Conservation (phyloP, 2,888 invertebrate species). For the Chloroclysta siterata region DNA sequence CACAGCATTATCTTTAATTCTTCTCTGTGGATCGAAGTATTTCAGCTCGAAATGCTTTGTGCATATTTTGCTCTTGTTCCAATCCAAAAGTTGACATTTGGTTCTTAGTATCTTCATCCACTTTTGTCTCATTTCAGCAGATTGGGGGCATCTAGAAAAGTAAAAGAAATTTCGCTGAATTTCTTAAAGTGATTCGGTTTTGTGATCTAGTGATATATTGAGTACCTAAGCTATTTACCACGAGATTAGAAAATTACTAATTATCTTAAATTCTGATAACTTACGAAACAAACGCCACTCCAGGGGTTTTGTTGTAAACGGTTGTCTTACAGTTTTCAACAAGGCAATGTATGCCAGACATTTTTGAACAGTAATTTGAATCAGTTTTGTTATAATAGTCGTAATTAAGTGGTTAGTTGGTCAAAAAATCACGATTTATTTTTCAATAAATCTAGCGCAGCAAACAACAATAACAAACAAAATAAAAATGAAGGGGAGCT, state of each 20-base stretch:
- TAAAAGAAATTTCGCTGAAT: background rate
- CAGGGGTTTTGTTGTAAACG: conserved; percentile 63
- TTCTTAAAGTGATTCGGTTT: background rate
- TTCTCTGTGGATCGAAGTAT: conserved; percentile 66
- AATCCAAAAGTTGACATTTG: conserved; percentile 66
- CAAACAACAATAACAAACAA: too few relatives aligned
- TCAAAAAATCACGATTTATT: too few relatives aligned
- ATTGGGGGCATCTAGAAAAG: conserved; percentile 62
- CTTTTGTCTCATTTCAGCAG: conserved; percentile 64
- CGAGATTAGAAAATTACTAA: too few relatives aligned
- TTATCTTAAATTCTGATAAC: conserved; percentile 22
- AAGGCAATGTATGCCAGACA: conserved; percentile 63
- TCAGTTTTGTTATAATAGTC: background rate
- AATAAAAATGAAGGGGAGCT: too few relatives aligned
- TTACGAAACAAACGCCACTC: conserved; percentile 68
- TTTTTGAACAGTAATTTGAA: conserved; percentile 29
- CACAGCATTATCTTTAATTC: conserved; percentile 64
- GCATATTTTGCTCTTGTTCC: conserved; percentile 70
- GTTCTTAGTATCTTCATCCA: conserved; percentile 69
- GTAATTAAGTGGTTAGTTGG: background rate
- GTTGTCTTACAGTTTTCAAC: conserved; percentile 69
- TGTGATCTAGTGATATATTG: background rate
- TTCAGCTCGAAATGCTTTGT: conserved; percentile 74
- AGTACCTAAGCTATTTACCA: too few relatives aligned
- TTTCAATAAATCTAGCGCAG: too few relatives aligned